These are phyloP conservation scores for Natrix natrix DNA, from an alignment of 2,797 vertebrate genomes.

Conservation along the genomic window DNA sequence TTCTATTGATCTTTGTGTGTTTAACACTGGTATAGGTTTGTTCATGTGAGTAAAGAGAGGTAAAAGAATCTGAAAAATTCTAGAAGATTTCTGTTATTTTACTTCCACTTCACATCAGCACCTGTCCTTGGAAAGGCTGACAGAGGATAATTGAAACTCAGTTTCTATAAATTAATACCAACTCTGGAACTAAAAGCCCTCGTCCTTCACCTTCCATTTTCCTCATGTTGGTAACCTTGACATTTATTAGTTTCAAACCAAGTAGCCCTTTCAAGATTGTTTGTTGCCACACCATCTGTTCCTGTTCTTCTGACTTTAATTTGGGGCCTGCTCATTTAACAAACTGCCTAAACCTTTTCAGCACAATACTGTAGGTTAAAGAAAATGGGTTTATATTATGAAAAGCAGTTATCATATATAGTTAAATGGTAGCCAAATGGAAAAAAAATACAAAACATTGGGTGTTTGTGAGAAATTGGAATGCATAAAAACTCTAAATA, in stretches of 20 bases:
- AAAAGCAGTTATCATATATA: background rate
- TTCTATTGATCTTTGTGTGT: background rate
- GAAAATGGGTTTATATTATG: slow-evolving; percentile 13
- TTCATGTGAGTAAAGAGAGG: background rate
- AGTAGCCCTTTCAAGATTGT: background rate
- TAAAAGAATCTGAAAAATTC: background rate
- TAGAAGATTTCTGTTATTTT: background rate
- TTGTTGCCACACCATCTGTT: background rate
- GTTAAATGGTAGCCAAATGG: slow-evolving; percentile 1
- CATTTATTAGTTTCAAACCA: background rate
- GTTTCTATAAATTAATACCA: background rate
- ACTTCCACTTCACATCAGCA: background rate
- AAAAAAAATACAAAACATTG: background rate
- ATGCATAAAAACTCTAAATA: slow-evolving; percentile 8
- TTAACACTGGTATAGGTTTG: background rate
- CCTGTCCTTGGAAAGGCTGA: background rate
- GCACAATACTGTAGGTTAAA: background rate
- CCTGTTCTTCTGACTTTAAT: slow-evolving; percentile 21
- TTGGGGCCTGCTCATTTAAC: slow-evolving; percentile 40
- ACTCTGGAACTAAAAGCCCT: background rate
- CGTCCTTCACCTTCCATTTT: background rate
- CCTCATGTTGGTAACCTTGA: background rate
- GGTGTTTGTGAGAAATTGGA: slow-evolving; percentile 43
- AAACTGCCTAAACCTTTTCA: background rate
- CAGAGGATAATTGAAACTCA: background rate